A percentile compares a stretch with the other conserved stretches of the same genome.
Evolutionary conservation across 2,888 invertebrate genomes (phyloP).

Genomic region (Caenorhabditis parvicauda): DNA sequence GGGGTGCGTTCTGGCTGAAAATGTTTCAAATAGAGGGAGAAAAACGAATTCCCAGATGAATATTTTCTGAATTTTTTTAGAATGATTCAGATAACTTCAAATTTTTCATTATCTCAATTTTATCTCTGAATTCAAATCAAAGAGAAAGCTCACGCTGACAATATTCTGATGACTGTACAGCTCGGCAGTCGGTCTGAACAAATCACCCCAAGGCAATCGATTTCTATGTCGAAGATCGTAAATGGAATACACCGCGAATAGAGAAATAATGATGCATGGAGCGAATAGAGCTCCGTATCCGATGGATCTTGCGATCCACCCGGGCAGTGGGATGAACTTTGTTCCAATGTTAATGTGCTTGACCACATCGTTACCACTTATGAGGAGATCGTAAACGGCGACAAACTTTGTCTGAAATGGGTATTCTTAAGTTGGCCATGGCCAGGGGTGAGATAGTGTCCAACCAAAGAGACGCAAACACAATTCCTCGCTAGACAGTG

Average conservation of each 20-base stretch:
- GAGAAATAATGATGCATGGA: constrained; percentile 18
- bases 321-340: constrained; percentile 27
- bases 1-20: too few species aligned
- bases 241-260: constrained; percentile 9
- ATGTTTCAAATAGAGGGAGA: too few species aligned
- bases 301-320: constrained; percentile 1
- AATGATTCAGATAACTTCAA: too few species aligned
- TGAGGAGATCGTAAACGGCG: constrained; percentile 42
- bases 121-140: background rate
- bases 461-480: too few species aligned
- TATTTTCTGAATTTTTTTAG: too few species aligned
- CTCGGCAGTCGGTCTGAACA: constrained; percentile 31
- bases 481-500: too few species aligned
- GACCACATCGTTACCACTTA: constrained; percentile 29
- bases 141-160: constrained; percentile 10
- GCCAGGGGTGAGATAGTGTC: too few species aligned
- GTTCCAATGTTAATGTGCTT: constrained; percentile 35
- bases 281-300: constrained; percentile 30
- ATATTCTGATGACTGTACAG: constrained; percentile 35
- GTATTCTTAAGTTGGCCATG: background rate
- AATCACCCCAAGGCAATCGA: constrained; percentile 15
- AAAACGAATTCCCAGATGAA: too few species aligned
- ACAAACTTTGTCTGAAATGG: constrained; percentile 38
- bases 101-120: too few species aligned
- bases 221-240: constrained; percentile 19